Conservation (phyloP, 2,113 vertebrate species). For the Cryptotis parvus region DNA sequence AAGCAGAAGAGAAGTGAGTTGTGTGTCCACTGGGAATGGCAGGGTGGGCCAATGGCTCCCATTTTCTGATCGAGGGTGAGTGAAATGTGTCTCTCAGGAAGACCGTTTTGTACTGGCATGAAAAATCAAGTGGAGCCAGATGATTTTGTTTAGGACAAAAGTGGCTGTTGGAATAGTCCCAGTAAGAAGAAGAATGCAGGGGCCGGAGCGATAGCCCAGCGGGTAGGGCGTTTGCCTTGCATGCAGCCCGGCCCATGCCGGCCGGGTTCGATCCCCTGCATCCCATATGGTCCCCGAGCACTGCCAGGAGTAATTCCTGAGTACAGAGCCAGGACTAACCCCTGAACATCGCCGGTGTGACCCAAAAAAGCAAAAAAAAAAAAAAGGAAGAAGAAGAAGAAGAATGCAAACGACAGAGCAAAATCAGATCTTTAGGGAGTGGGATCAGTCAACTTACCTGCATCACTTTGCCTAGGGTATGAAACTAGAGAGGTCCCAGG, state of each 20-base stretch:
- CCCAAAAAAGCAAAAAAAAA: too few relatives aligned
- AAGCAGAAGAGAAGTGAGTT: background rate
- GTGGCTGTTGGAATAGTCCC: background rate
- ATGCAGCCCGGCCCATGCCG: too few relatives aligned
- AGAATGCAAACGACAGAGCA: background rate
- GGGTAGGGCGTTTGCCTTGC: too few relatives aligned
- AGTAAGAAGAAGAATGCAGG: background rate
- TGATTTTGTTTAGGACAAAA: background rate
- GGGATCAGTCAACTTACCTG: background rate
- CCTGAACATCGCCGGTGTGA: too few relatives aligned
- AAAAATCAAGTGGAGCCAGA: background rate
- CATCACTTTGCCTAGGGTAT: background rate
- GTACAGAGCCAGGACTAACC: too few relatives aligned
- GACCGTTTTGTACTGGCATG: fast-evolving
- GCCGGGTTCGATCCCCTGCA: too few relatives aligned
- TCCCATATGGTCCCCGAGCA: too few relatives aligned
- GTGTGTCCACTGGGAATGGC: background rate
- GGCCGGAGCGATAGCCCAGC: too few relatives aligned
- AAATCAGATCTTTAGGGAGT: background rate
- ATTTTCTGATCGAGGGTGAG: background rate
- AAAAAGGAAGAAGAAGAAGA: too few relatives aligned
- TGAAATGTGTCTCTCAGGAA: background rate
- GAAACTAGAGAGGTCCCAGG: background rate
- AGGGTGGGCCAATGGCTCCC: too few relatives aligned
- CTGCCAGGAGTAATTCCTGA: too few relatives aligned